Conservation (phyloP, 2,797 vertebrate species). For the Lophotriccus pileatus region DNA sequence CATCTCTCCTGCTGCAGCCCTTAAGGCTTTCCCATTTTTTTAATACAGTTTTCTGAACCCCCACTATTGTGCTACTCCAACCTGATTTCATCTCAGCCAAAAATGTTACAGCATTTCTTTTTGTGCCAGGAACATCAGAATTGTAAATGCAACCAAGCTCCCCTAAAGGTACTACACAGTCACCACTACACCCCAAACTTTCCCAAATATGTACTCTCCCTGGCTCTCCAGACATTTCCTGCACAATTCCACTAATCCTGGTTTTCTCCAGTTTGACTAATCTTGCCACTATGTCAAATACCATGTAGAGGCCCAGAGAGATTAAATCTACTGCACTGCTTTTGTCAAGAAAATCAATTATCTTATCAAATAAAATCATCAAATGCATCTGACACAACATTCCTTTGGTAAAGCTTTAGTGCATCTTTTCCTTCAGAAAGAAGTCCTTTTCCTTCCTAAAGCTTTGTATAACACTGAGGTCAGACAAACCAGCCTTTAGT, state of each 20-base stretch:
- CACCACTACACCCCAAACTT: not conserved
- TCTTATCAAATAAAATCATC: slow-evolving; percentile 37
- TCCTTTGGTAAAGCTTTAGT: not conserved
- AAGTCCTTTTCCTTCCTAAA: not conserved
- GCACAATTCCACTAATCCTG: not conserved
- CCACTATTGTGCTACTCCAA: not conserved
- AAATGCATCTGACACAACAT: not conserved
- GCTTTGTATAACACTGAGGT: not conserved
- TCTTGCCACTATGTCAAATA: not conserved
- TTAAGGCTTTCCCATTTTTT: not conserved
- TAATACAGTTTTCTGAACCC: not conserved
- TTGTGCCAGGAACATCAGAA: not conserved
- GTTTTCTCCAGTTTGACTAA: not conserved
- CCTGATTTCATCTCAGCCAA: not conserved
- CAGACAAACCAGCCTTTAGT: not conserved
- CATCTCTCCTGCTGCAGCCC: not conserved
- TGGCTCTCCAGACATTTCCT: not conserved
- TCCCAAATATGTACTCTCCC: not conserved
- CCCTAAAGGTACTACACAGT: not conserved
- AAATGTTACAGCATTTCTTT: not conserved
- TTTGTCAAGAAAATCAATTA: slow-evolving; percentile 41
- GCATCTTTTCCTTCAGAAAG: not conserved
- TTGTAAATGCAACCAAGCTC: not conserved
- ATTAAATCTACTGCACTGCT: slow-evolving; percentile 26
- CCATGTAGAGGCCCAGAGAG: not conserved